A percentile compares a stretch with the other conserved stretches of the same genome.
phyloP scores from a whole-genome alignment of 2,113 vertebrate genomes.

The Ascaphus truei region DNA sequence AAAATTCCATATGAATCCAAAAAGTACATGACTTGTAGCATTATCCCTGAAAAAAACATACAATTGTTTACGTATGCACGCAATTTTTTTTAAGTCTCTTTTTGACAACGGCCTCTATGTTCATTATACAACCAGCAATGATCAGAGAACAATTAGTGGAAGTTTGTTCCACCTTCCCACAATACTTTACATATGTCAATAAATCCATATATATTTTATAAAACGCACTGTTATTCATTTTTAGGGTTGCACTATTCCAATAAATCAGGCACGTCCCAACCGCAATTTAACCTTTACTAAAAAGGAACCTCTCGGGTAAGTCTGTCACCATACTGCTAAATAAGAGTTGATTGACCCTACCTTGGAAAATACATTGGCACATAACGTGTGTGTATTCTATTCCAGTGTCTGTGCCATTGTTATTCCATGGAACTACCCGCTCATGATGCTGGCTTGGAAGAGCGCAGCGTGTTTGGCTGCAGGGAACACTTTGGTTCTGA shows the following conservation, averaged over 20 bases:
- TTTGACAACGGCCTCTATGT: too few relatives aligned
- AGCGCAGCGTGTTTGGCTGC: conserved; percentile 73
- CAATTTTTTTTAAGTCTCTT: too few relatives aligned
- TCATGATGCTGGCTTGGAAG: conserved; percentile 84
- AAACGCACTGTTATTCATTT: conserved; percentile 20
- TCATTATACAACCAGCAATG: too few relatives aligned
- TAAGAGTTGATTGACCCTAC: not conserved
- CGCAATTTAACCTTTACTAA: conserved; percentile 77
- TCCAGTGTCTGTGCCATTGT: conserved; percentile 74
- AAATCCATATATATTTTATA: too few relatives aligned
- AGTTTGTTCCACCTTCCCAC: too few relatives aligned
- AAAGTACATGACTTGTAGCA: too few relatives aligned
- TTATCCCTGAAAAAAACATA: too few relatives aligned
- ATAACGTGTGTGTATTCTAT: not conserved
- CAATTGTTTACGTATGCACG: too few relatives aligned
- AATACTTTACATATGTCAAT: too few relatives aligned
- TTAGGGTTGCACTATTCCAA: conserved; percentile 77
- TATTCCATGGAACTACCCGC: conserved; percentile 79
- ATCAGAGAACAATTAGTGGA: too few relatives aligned
- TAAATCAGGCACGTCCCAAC: conserved; percentile 78
- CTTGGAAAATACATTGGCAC: not conserved
- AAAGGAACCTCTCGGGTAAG: conserved; percentile 78
- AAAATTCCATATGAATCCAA: too few relatives aligned
- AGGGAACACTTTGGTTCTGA: conserved; percentile 74
- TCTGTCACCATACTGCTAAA: not conserved